Evolutionary conservation across 2,113 vertebrate genomes (phyloP), one percentile per base, ranked within the genome.

Genomic region (Dromaius novaehollandiae): DNA sequence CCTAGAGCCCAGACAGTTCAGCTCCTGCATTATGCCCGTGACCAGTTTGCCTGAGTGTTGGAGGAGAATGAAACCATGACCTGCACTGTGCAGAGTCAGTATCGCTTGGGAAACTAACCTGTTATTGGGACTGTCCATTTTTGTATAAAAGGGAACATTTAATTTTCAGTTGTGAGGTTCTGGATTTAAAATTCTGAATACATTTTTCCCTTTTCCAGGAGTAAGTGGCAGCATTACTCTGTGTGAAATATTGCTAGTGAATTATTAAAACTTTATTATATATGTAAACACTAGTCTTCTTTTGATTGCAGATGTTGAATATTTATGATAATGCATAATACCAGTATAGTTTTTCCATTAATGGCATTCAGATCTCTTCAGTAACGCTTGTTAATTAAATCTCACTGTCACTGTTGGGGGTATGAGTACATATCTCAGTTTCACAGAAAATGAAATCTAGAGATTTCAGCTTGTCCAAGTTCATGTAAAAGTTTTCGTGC

Each of bases 251-350:
- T 26, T 92, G 69, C 53, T 82, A 44, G 90, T 82, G 74, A 95
- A 96, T 96, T 96, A 96, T 92, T 95, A 93, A 93, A 92, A 82
- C 69, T 94, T 94, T 88, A 70, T 91, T 93, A 82, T 89, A 85
- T 82, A 92, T 1, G 15, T 95, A 95, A 94, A 96, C 92, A 94
- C 65, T 69, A 87, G 53, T 44, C 30, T 14, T 21, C 81, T 93
- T 97, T 93, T 96, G 92, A 90, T 96, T 95, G 90, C 87, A 86
- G 69, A 51, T 90, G 75, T 70, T 95, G 92, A 95, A 89, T 96
- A 93, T 94, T 93, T 95, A 96, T 94, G 83, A 53, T 90, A 92
- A 90, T 53, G 28, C 46, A 69, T 82, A 89, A 92, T 79, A 65
- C 20, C 10, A 64, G 19, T 78, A 81, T 96, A 94, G 95, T 84